Evolutionary conservation across 2,113 vertebrate species (phyloP), one percentile per base, ranked within the genome.

Genomic region (Aldabrachelys gigantea): DNA sequence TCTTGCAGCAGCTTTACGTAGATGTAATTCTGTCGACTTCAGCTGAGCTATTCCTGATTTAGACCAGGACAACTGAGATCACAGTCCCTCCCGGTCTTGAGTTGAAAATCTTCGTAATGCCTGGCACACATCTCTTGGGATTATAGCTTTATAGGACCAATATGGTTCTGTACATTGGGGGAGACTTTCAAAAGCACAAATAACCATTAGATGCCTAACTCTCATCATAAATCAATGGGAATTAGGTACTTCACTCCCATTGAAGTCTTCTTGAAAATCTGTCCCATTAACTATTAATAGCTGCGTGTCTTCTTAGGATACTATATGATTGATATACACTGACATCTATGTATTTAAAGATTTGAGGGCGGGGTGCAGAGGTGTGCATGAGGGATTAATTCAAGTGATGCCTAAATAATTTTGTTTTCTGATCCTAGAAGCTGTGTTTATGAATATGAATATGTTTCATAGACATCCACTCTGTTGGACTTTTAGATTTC

Each of bases 291-390:
- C 38, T 56, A 57, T 25, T 41, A 75, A 27, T 27, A 76, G 5
- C 38, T 76, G 38, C 21, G 2, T 76, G 21, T 52, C 24, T 27
- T 69, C 35, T 69, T 38, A 19, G 35, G 17, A 21, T 38, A 16
- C 8, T 3, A 25, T 29, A 13, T 25, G 24, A 27, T 57, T 13
- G 35, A 16, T 56, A 38, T 24, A 13, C 12, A 57, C 12, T 16
- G 80, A 56, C 3, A 9, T 80, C 78, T 24, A 13, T 27, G 14
- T 12, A 1, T 91, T 92, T 78, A 87, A 80, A 17, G 53, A 14
- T 11, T 13, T 0, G 21, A 12, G 0, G 4, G 5, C 2, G 1
- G 19, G 14, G 3, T 10, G 9, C 3, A 19, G 65, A 69, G 16
- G 57, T 62, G 12, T 38, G 17, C 35, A 69, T n/a, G 35, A n/a